These are phyloP conservation scores for Neostethus bicornis DNA, from an alignment of 2,797 vertebrate genomes.

Conservation along the genomic window DNA sequence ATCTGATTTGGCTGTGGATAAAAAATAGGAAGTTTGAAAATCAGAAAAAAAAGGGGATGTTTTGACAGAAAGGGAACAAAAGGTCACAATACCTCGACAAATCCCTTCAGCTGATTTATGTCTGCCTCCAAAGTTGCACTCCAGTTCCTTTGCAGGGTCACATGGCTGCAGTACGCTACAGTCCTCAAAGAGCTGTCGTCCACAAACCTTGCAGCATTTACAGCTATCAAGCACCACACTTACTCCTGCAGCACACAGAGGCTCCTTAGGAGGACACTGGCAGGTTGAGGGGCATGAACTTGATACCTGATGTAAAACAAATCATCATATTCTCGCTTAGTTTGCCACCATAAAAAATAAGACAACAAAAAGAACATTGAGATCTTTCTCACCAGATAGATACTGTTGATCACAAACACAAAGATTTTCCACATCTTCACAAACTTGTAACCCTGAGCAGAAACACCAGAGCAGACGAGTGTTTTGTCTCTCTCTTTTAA, in stretches of 20 bases:
- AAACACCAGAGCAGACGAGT: slow-evolving; percentile 8
- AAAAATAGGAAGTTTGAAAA: background rate
- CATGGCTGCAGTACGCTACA: slow-evolving; percentile 87
- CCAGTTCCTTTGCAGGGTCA: slow-evolving; percentile 89
- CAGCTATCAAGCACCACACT: slow-evolving; percentile 83
- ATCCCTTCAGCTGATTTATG: slow-evolving; percentile 82
- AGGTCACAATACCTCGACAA: slow-evolving; percentile 86
- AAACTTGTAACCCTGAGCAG: slow-evolving; percentile 10
- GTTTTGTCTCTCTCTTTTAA: slow-evolving; percentile 37
- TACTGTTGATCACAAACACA: slow-evolving; percentile 24
- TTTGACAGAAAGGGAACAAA: background rate
- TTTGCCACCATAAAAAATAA: background rate
- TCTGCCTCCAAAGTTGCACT: slow-evolving; percentile 90
- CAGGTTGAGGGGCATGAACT: slow-evolving; percentile 83
- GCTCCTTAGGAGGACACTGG: slow-evolving; percentile 80
- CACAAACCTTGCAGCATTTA: slow-evolving; percentile 89
- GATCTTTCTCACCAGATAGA: slow-evolving; percentile 55
- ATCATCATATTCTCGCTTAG: slow-evolving; percentile 11
- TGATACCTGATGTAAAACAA: slow-evolving; percentile 72
- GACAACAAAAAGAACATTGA: background rate
- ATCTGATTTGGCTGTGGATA: slow-evolving; percentile 83
- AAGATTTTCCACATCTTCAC: slow-evolving; percentile 58
- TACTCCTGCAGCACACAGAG: slow-evolving; percentile 85
- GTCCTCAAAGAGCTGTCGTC: slow-evolving; percentile 90
- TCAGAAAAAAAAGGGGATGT: background rate